These are phyloP conservation scores for Phaethornis superciliosus DNA, from an alignment of 2,113 vertebrate genomes.

Conservation along the genomic window DNA sequence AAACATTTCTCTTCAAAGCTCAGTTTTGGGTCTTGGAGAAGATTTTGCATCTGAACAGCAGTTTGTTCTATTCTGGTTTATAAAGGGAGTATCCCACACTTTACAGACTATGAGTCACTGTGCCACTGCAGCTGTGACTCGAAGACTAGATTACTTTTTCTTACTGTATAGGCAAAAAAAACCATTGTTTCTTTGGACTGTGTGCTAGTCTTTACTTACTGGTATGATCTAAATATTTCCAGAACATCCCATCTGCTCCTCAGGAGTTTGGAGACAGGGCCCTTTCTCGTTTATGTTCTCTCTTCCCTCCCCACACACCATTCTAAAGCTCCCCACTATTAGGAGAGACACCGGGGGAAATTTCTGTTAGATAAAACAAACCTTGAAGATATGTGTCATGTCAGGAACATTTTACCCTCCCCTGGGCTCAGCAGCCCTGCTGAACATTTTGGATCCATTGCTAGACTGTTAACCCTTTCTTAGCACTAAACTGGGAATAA, in stretches of 20 bases:
- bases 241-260: background rate
- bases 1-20: constrained; percentile 24
- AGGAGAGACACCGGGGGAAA: background rate
- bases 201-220: constrained; percentile 31
- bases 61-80: constrained; percentile 21
- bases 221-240: constrained; percentile 33
- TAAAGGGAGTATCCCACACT: constrained; percentile 52
- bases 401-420: background rate
- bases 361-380: background rate
- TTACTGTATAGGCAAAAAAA: background rate
- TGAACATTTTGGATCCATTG: background rate
- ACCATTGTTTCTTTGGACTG: background rate
- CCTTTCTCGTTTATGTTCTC: background rate
- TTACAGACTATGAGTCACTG: constrained; percentile 45
- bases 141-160: background rate
- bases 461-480: background rate
- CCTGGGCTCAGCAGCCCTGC: background rate
- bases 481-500: background rate
- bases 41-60: constrained; percentile 7
- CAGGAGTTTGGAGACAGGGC: background rate
- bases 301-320: background rate
- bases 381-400: background rate
- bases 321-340: background rate
- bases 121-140: constrained; percentile 39
- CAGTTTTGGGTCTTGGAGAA: background rate